Evolutionary conservation across 2,113 vertebrate genomes (phyloP), one percentile per base, ranked within the genome.

Genomic region (Ceyx margarethae): DNA sequence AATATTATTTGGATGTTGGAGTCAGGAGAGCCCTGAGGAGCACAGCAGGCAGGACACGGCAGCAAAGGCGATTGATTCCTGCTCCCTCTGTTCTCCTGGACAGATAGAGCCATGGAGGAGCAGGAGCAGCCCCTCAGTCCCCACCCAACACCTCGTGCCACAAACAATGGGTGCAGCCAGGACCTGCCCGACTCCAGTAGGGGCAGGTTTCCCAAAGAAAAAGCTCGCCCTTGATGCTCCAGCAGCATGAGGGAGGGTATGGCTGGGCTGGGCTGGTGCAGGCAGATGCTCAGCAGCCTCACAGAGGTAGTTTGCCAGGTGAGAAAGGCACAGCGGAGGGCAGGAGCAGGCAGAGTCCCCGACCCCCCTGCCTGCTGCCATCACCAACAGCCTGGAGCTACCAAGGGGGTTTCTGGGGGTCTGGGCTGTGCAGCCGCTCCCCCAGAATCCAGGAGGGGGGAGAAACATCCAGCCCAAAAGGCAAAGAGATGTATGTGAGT

Each of bases 261-360:
- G 22, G 62, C 19, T 0, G 18, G 33, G 67, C 57, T 7, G 54
- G 73, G 54, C 1, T 21, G 6, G 35, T 5, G 58, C 79, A 48
- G 6, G 0, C 2, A 6, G 40, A 10, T 7, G 69, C 65, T 40
- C 6, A 1, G 28, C 5, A 37, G 68, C 13, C 2, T 9, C 71
- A n/a, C 40, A 87, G 92, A 95, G 95, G 91, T 94, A 93, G 94
- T 84, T 84, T 53, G 62, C 71, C 35, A 84, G 42, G 78, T 33
- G 45, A 89, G 71, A 28, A 96, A 95, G 94, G 94, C 91, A 95
- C 94, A 48, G 88, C 14, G 1, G 42, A 42, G 62, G 46, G 62
- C 19, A 13, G 66, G 54, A 3, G 21, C 51, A 6, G 35, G 67
- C 31, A 77, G 89, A 16, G 9, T 25, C 68, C 72, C 67, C 2